Evolutionary conservation across 2,797 vertebrate species (phyloP).

Genomic region (Mastacembelus armatus): DNA sequence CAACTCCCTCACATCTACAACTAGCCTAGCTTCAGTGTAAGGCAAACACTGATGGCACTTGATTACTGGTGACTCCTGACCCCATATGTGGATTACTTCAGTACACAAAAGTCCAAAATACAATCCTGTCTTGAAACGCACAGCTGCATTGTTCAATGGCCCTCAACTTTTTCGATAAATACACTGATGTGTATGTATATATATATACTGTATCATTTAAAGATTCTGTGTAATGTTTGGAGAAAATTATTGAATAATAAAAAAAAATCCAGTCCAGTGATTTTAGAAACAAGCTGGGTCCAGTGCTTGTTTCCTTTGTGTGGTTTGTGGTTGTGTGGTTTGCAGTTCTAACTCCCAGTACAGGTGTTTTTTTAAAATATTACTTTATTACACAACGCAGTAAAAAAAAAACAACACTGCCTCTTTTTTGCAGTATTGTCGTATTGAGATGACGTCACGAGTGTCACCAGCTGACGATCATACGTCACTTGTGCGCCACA

Average conservation of each 20-base stretch:
- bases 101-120: slow-evolving; percentile 74
- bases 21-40: slow-evolving; percentile 65
- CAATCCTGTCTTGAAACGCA: slow-evolving; percentile 82
- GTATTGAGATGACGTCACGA: slow-evolving; percentile 39
- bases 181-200: slow-evolving; percentile 86
- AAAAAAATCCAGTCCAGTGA: slow-evolving; percentile 81
- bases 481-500: slow-evolving; percentile 60
- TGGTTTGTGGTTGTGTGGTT: background rate
- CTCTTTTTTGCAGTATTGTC: slow-evolving; percentile 13
- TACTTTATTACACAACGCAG: too few species aligned
- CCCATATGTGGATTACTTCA: slow-evolving; percentile 66
- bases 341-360: too few species aligned
- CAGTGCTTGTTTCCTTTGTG: slow-evolving; percentile 50
- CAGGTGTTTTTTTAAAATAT: too few species aligned
- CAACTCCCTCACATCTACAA: slow-evolving; percentile 71
- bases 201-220: slow-evolving; percentile 87
- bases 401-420: too few species aligned
- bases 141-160: slow-evolving; percentile 80
- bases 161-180: slow-evolving; percentile 85
- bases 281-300: slow-evolving; percentile 68
- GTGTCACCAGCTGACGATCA: slow-evolving; percentile 58
- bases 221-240: slow-evolving; percentile 87
- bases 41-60: slow-evolving; percentile 68
- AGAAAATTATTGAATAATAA: slow-evolving; percentile 85
- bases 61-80: slow-evolving; percentile 49